Evolutionary conservation across 2,113 vertebrate genomes (phyloP).

Genomic region (Meriones unguiculatus): DNA sequence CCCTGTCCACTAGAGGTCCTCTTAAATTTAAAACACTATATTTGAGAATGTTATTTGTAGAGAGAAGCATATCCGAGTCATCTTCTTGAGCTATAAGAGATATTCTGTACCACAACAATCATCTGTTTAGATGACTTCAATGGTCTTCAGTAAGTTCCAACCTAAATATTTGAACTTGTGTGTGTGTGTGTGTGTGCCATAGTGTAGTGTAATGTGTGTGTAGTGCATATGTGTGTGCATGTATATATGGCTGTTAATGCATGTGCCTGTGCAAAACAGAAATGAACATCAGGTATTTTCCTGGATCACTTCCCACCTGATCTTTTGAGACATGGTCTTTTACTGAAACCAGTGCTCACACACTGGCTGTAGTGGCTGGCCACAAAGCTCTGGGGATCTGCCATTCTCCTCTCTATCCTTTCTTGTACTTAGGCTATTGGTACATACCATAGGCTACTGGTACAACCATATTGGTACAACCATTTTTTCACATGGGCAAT

Average conservation of each 20-base stretch:
- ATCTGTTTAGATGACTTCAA: not conserved
- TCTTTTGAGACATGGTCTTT: not conserved
- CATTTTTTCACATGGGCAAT: not conserved
- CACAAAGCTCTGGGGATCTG: not conserved
- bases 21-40: slow-evolving; percentile 37
- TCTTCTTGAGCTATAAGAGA: not conserved
- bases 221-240: not conserved
- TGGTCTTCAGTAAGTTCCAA: slow-evolving; percentile 6
- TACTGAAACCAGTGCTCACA: not conserved
- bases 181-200: not conserved
- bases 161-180: not conserved
- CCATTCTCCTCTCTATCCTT: not conserved
- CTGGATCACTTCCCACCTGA: not conserved
- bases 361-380: not conserved
- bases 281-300: not conserved
- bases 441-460: too few relatives aligned
- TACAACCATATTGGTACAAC: too few relatives aligned
- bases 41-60: not conserved
- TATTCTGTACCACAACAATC: not conserved
- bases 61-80: not conserved
- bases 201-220: not conserved
- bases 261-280: not conserved
- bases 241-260: not conserved
- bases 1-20: too few relatives aligned
- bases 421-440: not conserved